phyloP scores from a whole-genome alignment of 2,797 vertebrate species.

The Hapalemur alaotrensis region DNA sequence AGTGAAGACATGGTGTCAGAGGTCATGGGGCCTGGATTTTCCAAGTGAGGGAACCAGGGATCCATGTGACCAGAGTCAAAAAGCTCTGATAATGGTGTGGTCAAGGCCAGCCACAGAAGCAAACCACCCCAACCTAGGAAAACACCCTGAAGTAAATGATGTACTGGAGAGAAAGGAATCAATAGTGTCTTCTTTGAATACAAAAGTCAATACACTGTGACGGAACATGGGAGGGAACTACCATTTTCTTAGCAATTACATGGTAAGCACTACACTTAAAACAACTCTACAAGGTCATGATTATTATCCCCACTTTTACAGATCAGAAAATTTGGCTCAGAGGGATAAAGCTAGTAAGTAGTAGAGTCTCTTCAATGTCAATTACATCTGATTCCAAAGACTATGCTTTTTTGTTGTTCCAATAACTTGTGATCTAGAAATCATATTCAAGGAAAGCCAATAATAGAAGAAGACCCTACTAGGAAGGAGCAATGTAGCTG shows the following conservation, averaged over 20 bases:
- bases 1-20: neutral
- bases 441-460: neutral
- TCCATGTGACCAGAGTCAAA: neutral
- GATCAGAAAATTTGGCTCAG: constrained; percentile 34
- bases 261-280: neutral
- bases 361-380: constrained; percentile 16
- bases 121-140: neutral
- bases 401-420: neutral
- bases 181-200: constrained; percentile 19
- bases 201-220: neutral
- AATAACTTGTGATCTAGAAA: constrained; percentile 18
- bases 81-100: neutral
- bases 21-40: neutral
- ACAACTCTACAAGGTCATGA: neutral
- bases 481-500: neutral
- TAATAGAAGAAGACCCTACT: neutral
- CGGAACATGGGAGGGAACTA: neutral
- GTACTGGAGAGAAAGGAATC: neutral
- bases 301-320: constrained; percentile 21
- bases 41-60: neutral
- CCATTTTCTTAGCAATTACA: constrained; percentile 27
- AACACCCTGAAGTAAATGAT: neutral
- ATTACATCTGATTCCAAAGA: constrained; percentile 22
- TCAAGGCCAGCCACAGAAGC: neutral
- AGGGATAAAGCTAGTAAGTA: constrained; percentile 21